Evolutionary conservation across 2,888 invertebrate species (phyloP).

Genomic region (Nemotelus pantherinus): DNA sequence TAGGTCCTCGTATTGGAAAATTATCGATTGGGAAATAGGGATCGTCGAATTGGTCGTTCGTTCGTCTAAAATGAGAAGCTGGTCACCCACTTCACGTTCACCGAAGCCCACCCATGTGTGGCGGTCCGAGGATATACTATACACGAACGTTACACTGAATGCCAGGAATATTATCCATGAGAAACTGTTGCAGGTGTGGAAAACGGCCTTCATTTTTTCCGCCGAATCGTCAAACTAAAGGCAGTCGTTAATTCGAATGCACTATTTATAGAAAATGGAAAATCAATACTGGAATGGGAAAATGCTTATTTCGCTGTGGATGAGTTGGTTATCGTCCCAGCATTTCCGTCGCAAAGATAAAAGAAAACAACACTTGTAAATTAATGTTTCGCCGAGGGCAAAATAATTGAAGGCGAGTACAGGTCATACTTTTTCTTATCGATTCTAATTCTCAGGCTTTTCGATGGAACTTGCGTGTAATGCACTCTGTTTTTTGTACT

Average conservation of each 20-base stretch:
- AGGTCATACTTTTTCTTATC: conserved; percentile 12
- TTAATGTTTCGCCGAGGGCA: conserved; percentile 6
- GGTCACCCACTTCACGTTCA: conserved; percentile 41
- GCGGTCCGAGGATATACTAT: neutral
- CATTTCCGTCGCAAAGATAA: conserved; percentile 31
- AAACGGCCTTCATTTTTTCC: conserved; percentile 19
- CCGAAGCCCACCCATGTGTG: conserved; percentile 46
- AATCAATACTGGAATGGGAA: neutral
- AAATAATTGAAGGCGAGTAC: neutral
- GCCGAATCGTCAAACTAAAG: conserved; percentile 1
- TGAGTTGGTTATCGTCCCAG: neutral
- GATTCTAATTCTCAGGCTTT: neutral
- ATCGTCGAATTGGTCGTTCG: conserved; percentile 35
- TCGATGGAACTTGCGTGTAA: neutral
- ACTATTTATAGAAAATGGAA: conserved; percentile 22
- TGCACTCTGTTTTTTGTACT: too few relatives aligned
- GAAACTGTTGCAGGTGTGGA: neutral
- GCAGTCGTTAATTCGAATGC: neutral
- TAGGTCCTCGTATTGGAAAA: conserved; percentile 45
- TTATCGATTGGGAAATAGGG: conserved; percentile 31
- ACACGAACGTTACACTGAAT: neutral
- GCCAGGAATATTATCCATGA: neutral
- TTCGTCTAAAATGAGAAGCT: conserved; percentile 41
- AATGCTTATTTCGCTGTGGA: neutral
- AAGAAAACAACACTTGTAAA: conserved; percentile 38